Evolutionary conservation across 2,113 vertebrate genomes (phyloP).

Genomic region (Chauna torquata): DNA sequence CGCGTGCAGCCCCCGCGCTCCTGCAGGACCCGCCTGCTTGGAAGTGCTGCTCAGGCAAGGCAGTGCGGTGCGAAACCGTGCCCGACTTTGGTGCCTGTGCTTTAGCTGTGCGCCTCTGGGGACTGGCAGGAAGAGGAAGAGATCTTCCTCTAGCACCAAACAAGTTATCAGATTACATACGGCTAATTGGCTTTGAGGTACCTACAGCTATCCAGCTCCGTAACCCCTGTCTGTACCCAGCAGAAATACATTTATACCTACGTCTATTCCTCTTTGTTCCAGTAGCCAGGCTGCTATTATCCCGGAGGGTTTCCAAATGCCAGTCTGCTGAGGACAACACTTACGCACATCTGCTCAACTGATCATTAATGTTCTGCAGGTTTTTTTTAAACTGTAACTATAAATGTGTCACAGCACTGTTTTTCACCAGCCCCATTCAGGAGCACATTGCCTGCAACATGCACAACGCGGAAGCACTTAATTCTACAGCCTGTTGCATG

Average conservation of each 20-base stretch:
- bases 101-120: neutral
- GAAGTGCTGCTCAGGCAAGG: neutral
- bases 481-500: neutral
- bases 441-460: neutral
- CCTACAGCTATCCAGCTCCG: neutral
- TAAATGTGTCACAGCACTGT: no score
- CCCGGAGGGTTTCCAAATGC: neutral
- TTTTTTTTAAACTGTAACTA: neutral
- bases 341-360: neutral
- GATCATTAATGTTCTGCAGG: neutral
- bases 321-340: neutral
- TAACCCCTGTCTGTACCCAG: neutral
- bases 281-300: neutral
- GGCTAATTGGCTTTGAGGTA: neutral
- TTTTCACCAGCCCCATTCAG: neutral
- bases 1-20: no score
- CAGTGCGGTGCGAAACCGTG: neutral
- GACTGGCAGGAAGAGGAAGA: neutral
- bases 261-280: neutral
- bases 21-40: neutral
- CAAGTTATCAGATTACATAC: no score
- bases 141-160: neutral
- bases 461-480: neutral
- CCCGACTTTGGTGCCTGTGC: neutral
- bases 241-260: neutral